These are phyloP conservation scores for Eudasyphora cyanicolor DNA, from an alignment of 2,888 invertebrate genomes.

Conservation along the genomic window DNA sequence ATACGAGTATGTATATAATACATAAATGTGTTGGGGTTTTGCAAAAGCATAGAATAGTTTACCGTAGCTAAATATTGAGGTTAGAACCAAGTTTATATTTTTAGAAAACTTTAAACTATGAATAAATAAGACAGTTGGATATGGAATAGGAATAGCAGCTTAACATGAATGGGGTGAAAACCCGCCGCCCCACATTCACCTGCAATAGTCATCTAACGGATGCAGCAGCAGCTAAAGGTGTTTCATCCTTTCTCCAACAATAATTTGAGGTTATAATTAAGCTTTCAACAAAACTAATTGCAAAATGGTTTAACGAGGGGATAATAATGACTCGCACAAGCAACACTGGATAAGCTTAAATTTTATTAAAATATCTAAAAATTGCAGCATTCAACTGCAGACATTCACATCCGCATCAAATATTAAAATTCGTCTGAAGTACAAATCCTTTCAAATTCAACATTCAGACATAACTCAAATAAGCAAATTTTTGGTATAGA, in stretches of 20 bases:
- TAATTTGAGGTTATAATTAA: conserved; percentile 30
- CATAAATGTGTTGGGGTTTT: conserved; percentile 23
- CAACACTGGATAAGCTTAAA: background rate
- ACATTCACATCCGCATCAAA: background rate
- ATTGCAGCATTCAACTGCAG: background rate
- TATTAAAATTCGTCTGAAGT: no score
- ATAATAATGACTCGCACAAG: background rate
- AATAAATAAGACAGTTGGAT: background rate
- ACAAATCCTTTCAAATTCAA: no score
- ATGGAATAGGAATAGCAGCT: background rate
- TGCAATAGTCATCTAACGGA: no score
- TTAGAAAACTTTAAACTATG: background rate
- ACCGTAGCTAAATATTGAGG: conserved; percentile 54
- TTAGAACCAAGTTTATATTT: conserved; percentile 51
- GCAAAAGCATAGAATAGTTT: conserved; percentile 32
- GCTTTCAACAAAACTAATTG: conserved; percentile 24
- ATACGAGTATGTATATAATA: no score
- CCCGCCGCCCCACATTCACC: no score
- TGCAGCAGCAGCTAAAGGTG: background rate
- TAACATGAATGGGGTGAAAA: no score
- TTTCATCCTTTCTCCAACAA: background rate
- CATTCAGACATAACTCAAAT: background rate
- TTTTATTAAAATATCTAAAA: background rate
- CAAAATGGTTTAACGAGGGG: background rate
- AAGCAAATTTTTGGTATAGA: background rate